Evolutionary conservation across 2,113 vertebrate species (phyloP).

Genomic region (Trematomus loennbergii): DNA sequence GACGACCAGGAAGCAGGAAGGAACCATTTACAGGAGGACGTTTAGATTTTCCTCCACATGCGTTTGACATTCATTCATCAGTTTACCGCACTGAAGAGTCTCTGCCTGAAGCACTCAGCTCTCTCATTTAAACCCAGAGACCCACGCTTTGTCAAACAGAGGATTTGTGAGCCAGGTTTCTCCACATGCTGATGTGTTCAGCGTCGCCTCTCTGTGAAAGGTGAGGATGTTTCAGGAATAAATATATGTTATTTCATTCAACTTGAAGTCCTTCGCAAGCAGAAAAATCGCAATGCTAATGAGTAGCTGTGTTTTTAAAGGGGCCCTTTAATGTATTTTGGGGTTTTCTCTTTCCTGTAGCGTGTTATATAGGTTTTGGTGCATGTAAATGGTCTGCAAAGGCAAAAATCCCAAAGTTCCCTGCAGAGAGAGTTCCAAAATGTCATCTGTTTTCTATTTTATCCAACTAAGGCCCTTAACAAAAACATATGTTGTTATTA

Average conservation of each 20-base stretch:
- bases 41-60: constrained; percentile 36
- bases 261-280: background rate
- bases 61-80: constrained; percentile 23
- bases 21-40: constrained; percentile 58
- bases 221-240: background rate
- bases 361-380: no score
- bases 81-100: background rate
- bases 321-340: no score
- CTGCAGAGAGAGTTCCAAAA: no score
- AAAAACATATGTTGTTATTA: no score
- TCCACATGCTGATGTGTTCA: no score
- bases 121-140: background rate
- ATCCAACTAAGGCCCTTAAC: no score
- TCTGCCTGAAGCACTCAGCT: constrained; percentile 1
- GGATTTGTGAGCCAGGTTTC: constrained; percentile 3
- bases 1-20: constrained; percentile 59
- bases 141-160: background rate
- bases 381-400: no score
- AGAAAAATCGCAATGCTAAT: background rate
- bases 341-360: no score
- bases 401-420: no score
- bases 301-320: no score
- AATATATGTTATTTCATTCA: background rate
- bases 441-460: no score
- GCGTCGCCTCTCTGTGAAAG: background rate